These are phyloP conservation scores for Ctenosaura bakeri DNA, from an alignment of 2,797 vertebrate genomes.

Conservation along the genomic window DNA sequence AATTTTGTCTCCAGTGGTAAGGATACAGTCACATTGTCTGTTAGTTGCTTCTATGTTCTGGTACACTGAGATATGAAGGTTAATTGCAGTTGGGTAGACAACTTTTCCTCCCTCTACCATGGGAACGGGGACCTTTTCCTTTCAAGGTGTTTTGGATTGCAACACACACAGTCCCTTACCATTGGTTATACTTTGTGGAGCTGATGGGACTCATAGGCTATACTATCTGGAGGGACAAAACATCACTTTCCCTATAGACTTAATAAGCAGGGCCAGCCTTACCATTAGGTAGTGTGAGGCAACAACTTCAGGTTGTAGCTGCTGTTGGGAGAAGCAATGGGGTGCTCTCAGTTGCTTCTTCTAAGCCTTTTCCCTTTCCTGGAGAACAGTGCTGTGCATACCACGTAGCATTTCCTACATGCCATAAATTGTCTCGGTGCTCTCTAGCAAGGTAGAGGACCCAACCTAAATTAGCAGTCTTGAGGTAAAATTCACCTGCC, in stretches of 20 bases:
- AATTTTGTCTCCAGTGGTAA: not conserved
- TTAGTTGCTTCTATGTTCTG: not conserved
- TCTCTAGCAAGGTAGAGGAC: not conserved
- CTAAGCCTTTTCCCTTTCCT: not conserved
- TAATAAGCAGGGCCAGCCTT: too few relatives aligned
- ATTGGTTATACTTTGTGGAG: too few relatives aligned
- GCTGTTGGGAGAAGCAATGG: not conserved
- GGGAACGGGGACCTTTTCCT: too few relatives aligned
- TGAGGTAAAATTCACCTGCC: not conserved
- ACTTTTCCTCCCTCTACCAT: too few relatives aligned
- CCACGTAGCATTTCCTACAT: not conserved
- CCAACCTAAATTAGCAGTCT: not conserved
- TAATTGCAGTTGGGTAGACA: not conserved
- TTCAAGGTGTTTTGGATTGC: too few relatives aligned
- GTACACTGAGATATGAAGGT: too few relatives aligned
- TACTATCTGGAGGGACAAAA: too few relatives aligned
- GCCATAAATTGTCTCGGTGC: not conserved
- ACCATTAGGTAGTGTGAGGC: not conserved
- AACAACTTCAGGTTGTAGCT: not conserved
- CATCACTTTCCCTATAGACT: too few relatives aligned
- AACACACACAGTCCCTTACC: too few relatives aligned
- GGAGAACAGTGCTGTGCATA: not conserved
- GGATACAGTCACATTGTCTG: too few relatives aligned
- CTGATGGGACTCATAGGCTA: too few relatives aligned
- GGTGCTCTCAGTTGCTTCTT: not conserved